Evolutionary conservation across 2,888 invertebrate species (phyloP).

Genomic region (Diaperis boleti): DNA sequence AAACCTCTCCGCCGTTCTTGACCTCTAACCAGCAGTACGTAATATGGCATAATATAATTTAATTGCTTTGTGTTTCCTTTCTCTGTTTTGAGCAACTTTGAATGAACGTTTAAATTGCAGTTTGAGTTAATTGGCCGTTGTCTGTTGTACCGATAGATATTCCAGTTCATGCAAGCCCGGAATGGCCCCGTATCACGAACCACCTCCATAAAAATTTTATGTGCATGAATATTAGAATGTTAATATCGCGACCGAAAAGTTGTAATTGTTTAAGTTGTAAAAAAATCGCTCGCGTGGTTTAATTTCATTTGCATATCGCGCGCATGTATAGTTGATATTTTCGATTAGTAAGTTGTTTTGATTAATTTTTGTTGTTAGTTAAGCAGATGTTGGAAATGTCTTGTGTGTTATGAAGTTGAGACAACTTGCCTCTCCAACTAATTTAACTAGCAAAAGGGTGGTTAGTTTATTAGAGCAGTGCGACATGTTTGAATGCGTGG

Average conservation of each 20-base stretch:
- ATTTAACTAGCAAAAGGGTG: conserved; percentile 35
- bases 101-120: not conserved
- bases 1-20: not conserved
- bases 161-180: conserved; percentile 2
- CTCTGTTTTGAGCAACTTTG: not conserved
- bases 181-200: conserved; percentile 9
- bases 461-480: conserved; percentile 38
- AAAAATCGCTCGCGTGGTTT: not conserved
- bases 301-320: not conserved
- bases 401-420: conserved; percentile 30
- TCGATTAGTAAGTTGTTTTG: conserved; percentile 33
- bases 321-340: not conserved
- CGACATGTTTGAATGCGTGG: conserved; percentile 42
- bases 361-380: conserved; percentile 37
- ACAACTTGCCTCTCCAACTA: conserved; percentile 35
- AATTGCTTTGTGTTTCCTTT: conserved; percentile 1
- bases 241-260: not conserved
- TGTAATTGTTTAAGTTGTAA: conserved; percentile 2
- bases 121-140: conserved; percentile 6
- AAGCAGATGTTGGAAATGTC: conserved; percentile 33
- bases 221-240: not conserved
- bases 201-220: conserved; percentile 1
- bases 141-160: conserved; percentile 8
- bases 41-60: not conserved
- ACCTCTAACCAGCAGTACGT: not conserved